Percentiles rank a stretch among this genome's conserved stretches.
Conservation (phyloP, 2,113 vertebrate species). For the Erinaceus europaeus region DNA sequence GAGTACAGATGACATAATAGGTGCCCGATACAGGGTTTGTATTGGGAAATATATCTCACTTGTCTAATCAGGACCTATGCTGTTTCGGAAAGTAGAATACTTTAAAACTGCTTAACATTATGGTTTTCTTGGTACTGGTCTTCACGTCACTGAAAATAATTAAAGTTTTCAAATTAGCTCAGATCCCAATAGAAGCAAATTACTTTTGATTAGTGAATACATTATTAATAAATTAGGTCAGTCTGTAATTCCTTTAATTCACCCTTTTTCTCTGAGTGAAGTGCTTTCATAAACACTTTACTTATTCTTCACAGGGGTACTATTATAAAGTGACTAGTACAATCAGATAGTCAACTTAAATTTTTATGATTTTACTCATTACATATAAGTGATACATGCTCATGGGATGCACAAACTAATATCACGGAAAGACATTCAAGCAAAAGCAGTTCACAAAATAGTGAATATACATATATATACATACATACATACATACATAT, state of each 20-base stretch:
- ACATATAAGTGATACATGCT: neutral
- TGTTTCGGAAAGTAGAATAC: neutral
- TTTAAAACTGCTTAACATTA: neutral
- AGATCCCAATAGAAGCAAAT: slow-evolving; percentile 17
- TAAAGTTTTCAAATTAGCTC: slow-evolving; percentile 26
- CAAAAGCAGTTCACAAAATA: neutral
- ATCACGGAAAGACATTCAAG: neutral
- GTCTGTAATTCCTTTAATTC: slow-evolving; percentile 14
- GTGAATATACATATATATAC: neutral
- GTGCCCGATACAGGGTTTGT: neutral
- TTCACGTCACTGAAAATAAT: neutral
- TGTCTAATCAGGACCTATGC: neutral
- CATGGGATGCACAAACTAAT: neutral
- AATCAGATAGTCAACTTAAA: neutral
- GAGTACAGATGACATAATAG: neutral
- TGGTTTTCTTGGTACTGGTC: too few species aligned
- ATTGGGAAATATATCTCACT: neutral
- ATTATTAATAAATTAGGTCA: slow-evolving; percentile 20
- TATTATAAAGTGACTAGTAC: slow-evolving; percentile 18
- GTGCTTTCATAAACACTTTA: neutral
- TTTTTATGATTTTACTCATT: neutral
- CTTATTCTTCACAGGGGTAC: neutral
- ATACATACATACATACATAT: neutral
- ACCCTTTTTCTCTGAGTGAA: neutral
- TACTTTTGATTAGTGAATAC: slow-evolving; percentile 21